Base-by-base conservation (phyloP, 2,888 invertebrate species). In the Tinea trinotella region DNA sequence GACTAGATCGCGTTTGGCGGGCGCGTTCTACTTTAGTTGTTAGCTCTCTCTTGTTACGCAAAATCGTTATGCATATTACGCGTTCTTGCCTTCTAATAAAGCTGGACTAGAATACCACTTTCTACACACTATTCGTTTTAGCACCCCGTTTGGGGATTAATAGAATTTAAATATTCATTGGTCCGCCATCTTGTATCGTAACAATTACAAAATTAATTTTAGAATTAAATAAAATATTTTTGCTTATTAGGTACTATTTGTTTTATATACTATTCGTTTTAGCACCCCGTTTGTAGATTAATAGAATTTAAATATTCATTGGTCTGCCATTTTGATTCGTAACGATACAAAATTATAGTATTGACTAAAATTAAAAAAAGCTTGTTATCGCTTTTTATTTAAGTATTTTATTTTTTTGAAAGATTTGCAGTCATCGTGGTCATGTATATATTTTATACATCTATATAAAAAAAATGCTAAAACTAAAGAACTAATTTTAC, bases 31-130 rank as follows among this genome's bases (percentile, higher is more conserved):
- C 82, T 83, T 82, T 71, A 66, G 68, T 68, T 67, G 57, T 57
- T 48, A 76, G 77, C 83, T 84, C 83, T 84, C 83, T 84, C 83
- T 83, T 78, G 75, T 84, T 84, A 82, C 84, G 84, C 83, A 84
- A 84, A 82, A 74, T 68, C 74, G 80, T 83, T 81, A 82, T 81
- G 82, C 76, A 77, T 81, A 76, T 81, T 83, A 83, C 78, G 81
- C 71, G 75, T 71, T 73, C n/a, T n/a, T n/a, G n/a, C 70, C 70
- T 66, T 76, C 72, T 63, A 71, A 70, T 67, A 71, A 77, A 40
- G 40, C 40, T 40, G 40, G 40, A 15, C 40, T 40, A 7, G 40
- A 40, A 40, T 15, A 40, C n/a, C 30, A 13, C 40, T 40, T 40
- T 12, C 40, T n/a, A n/a, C 12, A 40, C 7, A 40, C 13, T 1